Percentiles rank a stretch among this genome's conserved stretches.
Evolutionary conservation across 2,113 vertebrate species (phyloP).

Genomic region (Eptesicus fuscus): DNA sequence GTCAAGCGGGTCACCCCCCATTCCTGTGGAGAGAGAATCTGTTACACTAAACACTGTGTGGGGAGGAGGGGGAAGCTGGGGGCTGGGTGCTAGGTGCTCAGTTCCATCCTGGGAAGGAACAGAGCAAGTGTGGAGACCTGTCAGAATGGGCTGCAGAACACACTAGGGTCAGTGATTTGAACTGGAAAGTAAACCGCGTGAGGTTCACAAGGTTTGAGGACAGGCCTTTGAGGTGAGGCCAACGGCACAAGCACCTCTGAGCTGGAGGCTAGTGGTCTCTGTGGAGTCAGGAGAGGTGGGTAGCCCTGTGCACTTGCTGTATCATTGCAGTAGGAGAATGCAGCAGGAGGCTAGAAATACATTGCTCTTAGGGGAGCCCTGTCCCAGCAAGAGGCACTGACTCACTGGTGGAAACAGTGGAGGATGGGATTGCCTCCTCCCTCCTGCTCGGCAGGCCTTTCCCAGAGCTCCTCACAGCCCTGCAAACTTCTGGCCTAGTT

Average conservation of each 20-base stretch:
- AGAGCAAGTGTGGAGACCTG: not conserved
- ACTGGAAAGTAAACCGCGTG: not conserved
- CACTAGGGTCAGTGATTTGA: not conserved
- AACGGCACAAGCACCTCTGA: fast-evolving
- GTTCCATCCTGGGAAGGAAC: not conserved
- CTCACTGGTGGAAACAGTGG: not conserved
- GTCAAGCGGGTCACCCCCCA: slow-evolving; percentile 95
- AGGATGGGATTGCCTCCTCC: not conserved
- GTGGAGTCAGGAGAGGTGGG: not conserved
- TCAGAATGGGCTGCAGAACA: not conserved
- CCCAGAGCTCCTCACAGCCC: slow-evolving; percentile 56
- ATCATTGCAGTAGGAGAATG: not conserved
- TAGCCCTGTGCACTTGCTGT: not conserved
- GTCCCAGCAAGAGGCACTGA: slow-evolving; percentile 12
- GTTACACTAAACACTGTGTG: not conserved
- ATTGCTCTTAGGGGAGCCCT: not conserved
- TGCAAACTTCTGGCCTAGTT: slow-evolving; percentile 78
- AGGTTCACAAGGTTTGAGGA: not conserved
- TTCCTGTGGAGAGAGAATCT: slow-evolving; percentile 83
- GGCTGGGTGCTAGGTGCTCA: not conserved
- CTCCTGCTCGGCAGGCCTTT: slow-evolving; percentile 38
- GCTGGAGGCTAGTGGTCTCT: not conserved
- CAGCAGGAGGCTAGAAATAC: slow-evolving; percentile 27
- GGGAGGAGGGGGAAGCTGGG: not conserved
- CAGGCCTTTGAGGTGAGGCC: not conserved